Percentiles rank a stretch among this genome's conserved stretches.
Evolutionary conservation across 92 coral and sea anemone species (phyloP).

Genomic region (Umimayanthus chanpuru): DNA sequence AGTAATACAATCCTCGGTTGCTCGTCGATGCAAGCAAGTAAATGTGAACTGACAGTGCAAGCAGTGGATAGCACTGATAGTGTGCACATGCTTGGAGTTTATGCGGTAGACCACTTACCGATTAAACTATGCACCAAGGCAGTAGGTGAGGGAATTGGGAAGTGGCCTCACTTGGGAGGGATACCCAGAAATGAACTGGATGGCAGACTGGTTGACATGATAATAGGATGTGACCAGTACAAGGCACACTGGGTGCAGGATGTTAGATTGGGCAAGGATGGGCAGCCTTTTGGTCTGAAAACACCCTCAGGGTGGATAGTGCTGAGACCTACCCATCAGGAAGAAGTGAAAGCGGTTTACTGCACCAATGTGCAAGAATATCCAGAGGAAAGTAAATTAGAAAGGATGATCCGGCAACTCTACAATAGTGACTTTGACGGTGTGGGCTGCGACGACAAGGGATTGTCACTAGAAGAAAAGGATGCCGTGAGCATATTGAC

Average conservation of each 20-base stretch:
- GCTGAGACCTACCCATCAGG: background rate
- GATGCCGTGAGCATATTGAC: background rate
- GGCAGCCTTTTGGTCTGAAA: background rate
- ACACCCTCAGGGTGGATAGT: background rate
- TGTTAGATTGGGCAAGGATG: background rate
- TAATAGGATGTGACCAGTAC: background rate
- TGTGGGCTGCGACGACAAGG: background rate
- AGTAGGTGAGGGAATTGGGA: no score
- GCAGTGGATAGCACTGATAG: background rate
- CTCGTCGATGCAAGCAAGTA: no score
- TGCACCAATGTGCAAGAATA: background rate
- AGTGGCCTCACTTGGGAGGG: no score
- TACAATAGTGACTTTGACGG: background rate
- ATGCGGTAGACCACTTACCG: background rate
- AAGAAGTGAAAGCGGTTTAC: background rate
- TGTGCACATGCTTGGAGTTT: background rate
- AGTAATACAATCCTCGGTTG: no score
- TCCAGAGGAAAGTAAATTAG: background rate
- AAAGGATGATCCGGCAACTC: background rate
- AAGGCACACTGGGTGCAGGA: background rate
- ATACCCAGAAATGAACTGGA: no score
- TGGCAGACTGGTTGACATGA: background rate
- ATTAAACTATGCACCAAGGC: no score
- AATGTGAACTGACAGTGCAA: no score
- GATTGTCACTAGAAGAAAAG: background rate